Base-by-base conservation (phyloP, 2,888 invertebrate genomes). In the Caenorhabditis afra region DNA sequence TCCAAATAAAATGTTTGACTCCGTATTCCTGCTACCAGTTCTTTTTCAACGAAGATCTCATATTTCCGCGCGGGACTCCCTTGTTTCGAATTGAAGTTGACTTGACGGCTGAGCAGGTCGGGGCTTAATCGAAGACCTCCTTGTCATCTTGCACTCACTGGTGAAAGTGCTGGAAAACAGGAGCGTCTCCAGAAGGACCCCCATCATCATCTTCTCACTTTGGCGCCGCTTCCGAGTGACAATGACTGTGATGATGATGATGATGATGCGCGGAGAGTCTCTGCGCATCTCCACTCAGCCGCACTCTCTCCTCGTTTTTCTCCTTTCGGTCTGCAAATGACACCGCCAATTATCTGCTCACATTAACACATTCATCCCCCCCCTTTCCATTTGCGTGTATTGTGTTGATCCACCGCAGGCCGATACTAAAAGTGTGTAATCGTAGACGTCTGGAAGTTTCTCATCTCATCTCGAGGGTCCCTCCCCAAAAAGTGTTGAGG, bases 321-420 rank as follows among this genome's bases (percentile, higher is more conserved):
- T 50, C 35, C 59, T 68, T 68, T 68, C 68, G 59, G 59, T 68
- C 70, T 70, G 71, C 71, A 71, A 71, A 71, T 71, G 71, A 71
- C 71, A 71, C 71, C 71, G 62, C 62, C 71, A 71, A 71, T 71
- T 71, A 71, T 71, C 71, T 71, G 71, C 71, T 71, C 71, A 71
- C 71, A 71, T 71, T 71, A 71, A 71, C 71, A 71, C 71, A 64
- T 71, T 44, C 67, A 50, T 53, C 45, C 55, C 62, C 23, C 22
- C 57, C 8, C 14, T 20, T 16, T 16, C 16, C 37, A 37, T 41
- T 20, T 57, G 14, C 37, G 41, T 22, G 20, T 22, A 29, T 29
- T 29, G 29, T 57, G 57, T 57, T 57, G 41, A 57, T 57, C 22
- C 16, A 12, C 20, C 29, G 7, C 29, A 3, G n/a, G 7, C 29